A percentile compares a stretch with the other conserved stretches of the same genome.
Evolutionary conservation across 2,113 vertebrate species (phyloP).

Genomic region (Tetraodon nigroviridis): DNA sequence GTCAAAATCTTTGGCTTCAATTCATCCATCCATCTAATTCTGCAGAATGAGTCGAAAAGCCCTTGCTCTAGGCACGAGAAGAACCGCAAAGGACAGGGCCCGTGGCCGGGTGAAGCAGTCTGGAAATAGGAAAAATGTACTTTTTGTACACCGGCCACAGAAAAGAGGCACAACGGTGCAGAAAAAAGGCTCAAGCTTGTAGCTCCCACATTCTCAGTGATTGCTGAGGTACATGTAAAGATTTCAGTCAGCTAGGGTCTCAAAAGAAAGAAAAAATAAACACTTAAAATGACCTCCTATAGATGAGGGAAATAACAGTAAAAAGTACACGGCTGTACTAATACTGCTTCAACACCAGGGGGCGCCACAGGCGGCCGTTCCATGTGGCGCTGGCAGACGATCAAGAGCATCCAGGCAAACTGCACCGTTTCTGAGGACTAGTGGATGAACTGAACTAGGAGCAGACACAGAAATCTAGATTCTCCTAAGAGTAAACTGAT

Average conservation of each 20-base stretch:
- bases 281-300: slow-evolving; percentile 31
- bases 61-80: slow-evolving; percentile 12
- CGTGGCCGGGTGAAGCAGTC: slow-evolving; percentile 23
- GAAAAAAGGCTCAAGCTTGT: slow-evolving; percentile 42
- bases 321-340: background rate
- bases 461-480: background rate
- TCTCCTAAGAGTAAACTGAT: background rate
- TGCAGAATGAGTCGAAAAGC: slow-evolving; percentile 27
- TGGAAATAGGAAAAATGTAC: slow-evolving; percentile 18
- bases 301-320: slow-evolving; percentile 19
- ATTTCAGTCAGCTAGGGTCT: slow-evolving; percentile 38
- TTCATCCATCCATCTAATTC: slow-evolving; percentile 31
- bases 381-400: no score
- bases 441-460: background rate
- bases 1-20: slow-evolving; percentile 27
- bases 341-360: background rate
- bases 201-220: slow-evolving; percentile 19
- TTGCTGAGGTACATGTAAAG: slow-evolving; percentile 39
- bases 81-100: slow-evolving; percentile 21
- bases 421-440: no score
- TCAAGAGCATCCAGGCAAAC: no score
- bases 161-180: slow-evolving; percentile 63
- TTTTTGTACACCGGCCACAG: slow-evolving; percentile 16
- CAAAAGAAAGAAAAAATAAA: slow-evolving; percentile 7
- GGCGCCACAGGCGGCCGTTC: no score